These are phyloP conservation scores for Helobdella robusta DNA, from an alignment of 2,888 invertebrate species.

Conservation along the genomic window DNA sequence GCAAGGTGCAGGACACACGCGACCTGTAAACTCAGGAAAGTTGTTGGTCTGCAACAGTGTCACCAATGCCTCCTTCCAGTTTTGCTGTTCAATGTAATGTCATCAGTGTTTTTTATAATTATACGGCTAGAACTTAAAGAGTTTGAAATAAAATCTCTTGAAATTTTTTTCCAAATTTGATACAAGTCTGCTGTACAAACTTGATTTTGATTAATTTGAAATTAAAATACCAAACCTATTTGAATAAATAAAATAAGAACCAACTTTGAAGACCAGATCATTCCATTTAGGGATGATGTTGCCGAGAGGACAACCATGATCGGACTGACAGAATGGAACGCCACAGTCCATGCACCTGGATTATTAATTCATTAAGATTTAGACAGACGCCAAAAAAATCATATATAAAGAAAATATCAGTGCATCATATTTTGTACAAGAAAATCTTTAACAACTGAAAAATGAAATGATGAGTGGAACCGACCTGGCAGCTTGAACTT, in stretches of 20 bases:
- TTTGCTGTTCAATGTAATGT: slow-evolving; percentile 56
- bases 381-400: background rate
- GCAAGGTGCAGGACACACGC: slow-evolving; percentile 80
- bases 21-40: slow-evolving; percentile 91
- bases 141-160: too few relatives aligned
- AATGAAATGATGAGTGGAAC: background rate
- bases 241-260: too few relatives aligned
- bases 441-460: background rate
- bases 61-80: slow-evolving; percentile 85
- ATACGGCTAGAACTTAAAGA: too few relatives aligned
- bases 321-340: slow-evolving; percentile 91
- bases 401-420: background rate
- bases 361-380: background rate
- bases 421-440: background rate
- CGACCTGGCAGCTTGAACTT: slow-evolving; percentile 53
- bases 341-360: slow-evolving; percentile 93
- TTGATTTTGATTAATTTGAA: background rate
- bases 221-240: background rate
- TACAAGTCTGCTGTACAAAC: too few relatives aligned
- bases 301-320: slow-evolving; percentile 89
- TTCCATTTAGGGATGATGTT: slow-evolving; percentile 99
- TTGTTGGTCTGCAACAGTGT: slow-evolving; percentile 94
- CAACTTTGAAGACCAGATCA: slow-evolving; percentile 71
- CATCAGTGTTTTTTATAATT: too few relatives aligned
- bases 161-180: too few relatives aligned